These are phyloP conservation scores for Colletes collaris DNA, from an alignment of 2,888 invertebrate species.

Conservation along the genomic window DNA sequence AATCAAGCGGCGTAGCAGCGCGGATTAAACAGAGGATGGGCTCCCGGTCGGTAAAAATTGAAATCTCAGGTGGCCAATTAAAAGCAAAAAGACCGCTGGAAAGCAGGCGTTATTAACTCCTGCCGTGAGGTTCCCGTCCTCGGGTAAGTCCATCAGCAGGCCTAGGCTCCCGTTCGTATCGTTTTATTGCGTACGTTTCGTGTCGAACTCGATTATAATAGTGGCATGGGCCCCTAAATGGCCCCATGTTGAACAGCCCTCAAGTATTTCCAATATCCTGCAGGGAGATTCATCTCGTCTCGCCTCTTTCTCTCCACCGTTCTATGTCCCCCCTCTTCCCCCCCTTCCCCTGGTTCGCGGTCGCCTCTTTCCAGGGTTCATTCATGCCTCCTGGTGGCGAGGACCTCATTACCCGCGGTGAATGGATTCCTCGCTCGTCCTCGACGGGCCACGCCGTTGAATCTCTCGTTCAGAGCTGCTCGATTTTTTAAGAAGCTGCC, in stretches of 20 bases:
- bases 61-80: slow-evolving; percentile 55
- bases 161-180: slow-evolving; percentile 50
- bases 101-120: slow-evolving; percentile 50
- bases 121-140: slow-evolving; percentile 17
- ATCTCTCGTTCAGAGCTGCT: slow-evolving; percentile 43
- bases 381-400: slow-evolving; percentile 80
- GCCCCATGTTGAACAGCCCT: slow-evolving; percentile 79
- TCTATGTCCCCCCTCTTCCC: slow-evolving; percentile 36
- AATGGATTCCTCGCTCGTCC: slow-evolving; percentile 72
- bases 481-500: slow-evolving; percentile 29
- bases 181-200: slow-evolving; percentile 70
- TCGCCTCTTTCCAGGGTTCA: slow-evolving; percentile 73
- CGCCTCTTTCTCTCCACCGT: slow-evolving; percentile 31
- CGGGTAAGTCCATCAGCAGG: slow-evolving; percentile 56
- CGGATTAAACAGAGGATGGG: slow-evolving; percentile 32
- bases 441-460: slow-evolving; percentile 32
- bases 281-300: slow-evolving; percentile 77
- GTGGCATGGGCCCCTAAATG: slow-evolving; percentile 76
- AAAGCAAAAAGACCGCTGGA: slow-evolving; percentile 29
- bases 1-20: slow-evolving; percentile 21
- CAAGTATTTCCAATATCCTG: slow-evolving; percentile 83
- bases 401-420: slow-evolving; percentile 81
- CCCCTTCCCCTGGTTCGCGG: slow-evolving; percentile 57
- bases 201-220: slow-evolving; percentile 80
- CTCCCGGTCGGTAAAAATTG: slow-evolving; percentile 43